Percentiles rank a stretch among this genome's conserved stretches.
Conservation (phyloP, 53 echinoderm and acorn worm genomes). For the Holothuria scabra region DNA sequence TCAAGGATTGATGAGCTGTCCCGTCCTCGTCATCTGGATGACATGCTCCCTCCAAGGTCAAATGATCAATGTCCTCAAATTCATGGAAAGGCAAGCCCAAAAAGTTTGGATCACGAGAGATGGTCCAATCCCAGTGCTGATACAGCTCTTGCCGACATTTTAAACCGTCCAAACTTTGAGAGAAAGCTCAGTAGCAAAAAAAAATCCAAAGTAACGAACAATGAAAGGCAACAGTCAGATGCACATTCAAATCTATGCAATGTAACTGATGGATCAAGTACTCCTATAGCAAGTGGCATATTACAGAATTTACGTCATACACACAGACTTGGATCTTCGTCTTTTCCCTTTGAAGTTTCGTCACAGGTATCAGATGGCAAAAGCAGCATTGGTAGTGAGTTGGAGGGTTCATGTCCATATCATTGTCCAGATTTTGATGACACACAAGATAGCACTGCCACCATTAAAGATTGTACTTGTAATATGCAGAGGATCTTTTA, state of each 20-base stretch:
- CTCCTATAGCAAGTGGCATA: constrained; percentile 39
- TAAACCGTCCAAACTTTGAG: no score
- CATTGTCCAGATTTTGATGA: constrained; percentile 73
- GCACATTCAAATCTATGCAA: constrained; percentile 33
- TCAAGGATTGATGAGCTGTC: no score
- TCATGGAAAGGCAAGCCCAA: no score
- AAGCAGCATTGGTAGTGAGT: constrained; percentile 80
- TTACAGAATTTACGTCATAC: constrained; percentile 22
- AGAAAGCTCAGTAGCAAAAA: no score
- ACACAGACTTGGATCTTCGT: neutral
- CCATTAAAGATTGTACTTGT: constrained; percentile 95
- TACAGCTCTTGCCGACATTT: no score
- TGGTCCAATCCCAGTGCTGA: no score
- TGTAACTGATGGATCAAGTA: neutral
- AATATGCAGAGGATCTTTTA: constrained; percentile 90
- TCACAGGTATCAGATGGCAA: constrained; percentile 34
- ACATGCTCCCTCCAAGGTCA: no score
- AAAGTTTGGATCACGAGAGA: no score
- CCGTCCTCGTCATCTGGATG: no score
- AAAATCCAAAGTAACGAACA: no score
- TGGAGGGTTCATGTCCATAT: constrained; percentile 87
- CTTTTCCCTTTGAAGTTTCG: neutral
- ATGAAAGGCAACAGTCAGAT: no score
- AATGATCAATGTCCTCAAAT: no score
- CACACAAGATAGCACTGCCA: constrained; percentile 62